phyloP scores from a whole-genome alignment of 2,797 vertebrate genomes.

The Anomalospiza imberbis region DNA sequence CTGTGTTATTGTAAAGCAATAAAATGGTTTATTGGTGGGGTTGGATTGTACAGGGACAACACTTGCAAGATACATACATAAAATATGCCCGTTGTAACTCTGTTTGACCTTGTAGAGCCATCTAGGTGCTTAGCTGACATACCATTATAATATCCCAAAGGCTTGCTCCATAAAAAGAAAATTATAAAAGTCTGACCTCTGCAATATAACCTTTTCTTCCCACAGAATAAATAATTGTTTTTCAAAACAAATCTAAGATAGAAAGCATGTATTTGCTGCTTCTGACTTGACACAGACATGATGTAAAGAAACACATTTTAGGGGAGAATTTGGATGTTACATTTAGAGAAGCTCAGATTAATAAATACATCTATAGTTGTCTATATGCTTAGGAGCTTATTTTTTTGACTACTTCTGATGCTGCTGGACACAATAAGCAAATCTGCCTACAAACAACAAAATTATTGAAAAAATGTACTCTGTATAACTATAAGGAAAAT shows the following conservation, averaged over 20 bases:
- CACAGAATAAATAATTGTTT: constrained; percentile 58
- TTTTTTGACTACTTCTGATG: constrained; percentile 19
- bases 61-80: constrained; percentile 47
- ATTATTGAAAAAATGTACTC: not conserved
- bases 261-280: not conserved
- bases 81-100: constrained; percentile 62
- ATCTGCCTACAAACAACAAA: constrained; percentile 9
- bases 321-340: constrained; percentile 25
- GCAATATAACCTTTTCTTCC: constrained; percentile 44
- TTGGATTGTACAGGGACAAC: constrained; percentile 7
- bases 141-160: constrained; percentile 39
- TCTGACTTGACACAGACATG: constrained; percentile 6
- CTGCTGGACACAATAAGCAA: not conserved
- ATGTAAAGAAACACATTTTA: constrained; percentile 22
- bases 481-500: not conserved
- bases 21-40: constrained; percentile 35
- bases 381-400: constrained; percentile 5
- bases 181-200: constrained; percentile 26
- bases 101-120: constrained; percentile 69
- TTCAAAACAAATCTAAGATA: constrained; percentile 47
- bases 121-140: constrained; percentile 29
- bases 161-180: constrained; percentile 49
- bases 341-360: constrained; percentile 35
- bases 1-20: constrained; percentile 48
- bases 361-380: constrained; percentile 36